Evolutionary conservation across 2,888 invertebrate genomes (phyloP), one percentile per base, ranked within the genome.

Genomic region (Megastigmus dorsalis): DNA sequence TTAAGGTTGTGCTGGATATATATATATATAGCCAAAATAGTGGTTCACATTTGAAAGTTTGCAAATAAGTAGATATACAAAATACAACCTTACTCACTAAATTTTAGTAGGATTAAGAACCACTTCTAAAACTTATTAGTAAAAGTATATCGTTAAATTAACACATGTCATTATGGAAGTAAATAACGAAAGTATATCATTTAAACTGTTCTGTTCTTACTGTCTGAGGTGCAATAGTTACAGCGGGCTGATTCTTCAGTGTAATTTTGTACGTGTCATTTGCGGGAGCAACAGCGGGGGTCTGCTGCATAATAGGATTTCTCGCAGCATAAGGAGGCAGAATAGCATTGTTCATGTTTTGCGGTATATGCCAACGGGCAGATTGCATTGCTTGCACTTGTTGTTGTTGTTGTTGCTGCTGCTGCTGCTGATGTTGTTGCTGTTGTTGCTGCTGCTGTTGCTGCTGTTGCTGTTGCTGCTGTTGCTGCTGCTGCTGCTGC

Each of bases 281-380:
- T 36, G 80, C 78, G 79, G 85, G 82, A 79, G 82, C 81, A 78
- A 83, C 77, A 43, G 81, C 71, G 5, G 65, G 1, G 1, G 10
- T n/a, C 6, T 43, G 83, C 65, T 26, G 81, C 78, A 36, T 79
- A 33, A 66, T 41, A 3, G 43, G 20, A 59, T 15, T 69, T 28
- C 52, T 70, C 0, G 38, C 36, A 1, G 48, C 4, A 36, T 72
- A 72, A 2, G 38, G 2, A 0, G 68, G 13, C 0, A 60, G 45
- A 15, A 13, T 15, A 1, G 13, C 15, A 4, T 81, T 77, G 79
- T 81, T 86, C 0, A 80, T 82, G 77, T 92, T 91, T 84, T 92
- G 93, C 68, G 93, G 95, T 81, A 93, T 94, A 88, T 95, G 95
- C 94, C 95, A 95, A 85, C 93, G 93, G 83, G 92, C 91, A 3